phyloP scores from a whole-genome alignment of 2,113 vertebrate species.

The Carassius carassius region DNA sequence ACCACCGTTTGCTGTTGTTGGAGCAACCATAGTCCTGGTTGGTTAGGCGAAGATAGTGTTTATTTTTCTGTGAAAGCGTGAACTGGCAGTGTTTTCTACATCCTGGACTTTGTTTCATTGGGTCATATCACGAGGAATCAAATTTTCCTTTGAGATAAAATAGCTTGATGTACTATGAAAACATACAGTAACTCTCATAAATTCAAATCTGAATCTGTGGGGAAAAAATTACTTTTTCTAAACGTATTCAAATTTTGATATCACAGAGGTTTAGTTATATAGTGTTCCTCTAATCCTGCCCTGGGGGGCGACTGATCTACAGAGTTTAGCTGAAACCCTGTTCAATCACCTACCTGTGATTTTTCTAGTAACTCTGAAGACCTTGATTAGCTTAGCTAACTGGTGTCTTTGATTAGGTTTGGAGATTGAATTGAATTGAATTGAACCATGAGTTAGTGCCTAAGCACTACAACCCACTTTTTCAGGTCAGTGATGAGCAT shows the following conservation, averaged over 20 bases:
- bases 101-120: conserved; percentile 1
- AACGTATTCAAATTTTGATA: background rate
- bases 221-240: background rate
- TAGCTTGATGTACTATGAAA: conserved; percentile 2
- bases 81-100: conserved; percentile 22
- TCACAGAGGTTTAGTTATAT: background rate
- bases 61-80: conserved; percentile 46
- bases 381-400: background rate
- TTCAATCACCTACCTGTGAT: background rate
- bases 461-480: background rate
- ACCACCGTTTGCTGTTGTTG: conserved; percentile 45
- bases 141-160: conserved; percentile 15
- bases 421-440: too few relatives aligned
- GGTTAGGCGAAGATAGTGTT: conserved; percentile 39
- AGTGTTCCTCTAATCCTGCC: background rate
- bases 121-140: conserved; percentile 6
- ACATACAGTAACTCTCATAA: background rate
- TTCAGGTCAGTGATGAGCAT: background rate
- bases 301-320: background rate
- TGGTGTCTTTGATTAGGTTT: background rate
- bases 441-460: too few relatives aligned
- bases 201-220: background rate
- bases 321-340: background rate
- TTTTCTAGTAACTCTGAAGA: background rate
- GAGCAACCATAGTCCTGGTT: background rate